Percentiles rank a stretch among this genome's conserved stretches.
Evolutionary conservation across 37 sponge, comb jelly and placozoan species (phyloP).

Genomic region (Petrosia ficiformis): DNA sequence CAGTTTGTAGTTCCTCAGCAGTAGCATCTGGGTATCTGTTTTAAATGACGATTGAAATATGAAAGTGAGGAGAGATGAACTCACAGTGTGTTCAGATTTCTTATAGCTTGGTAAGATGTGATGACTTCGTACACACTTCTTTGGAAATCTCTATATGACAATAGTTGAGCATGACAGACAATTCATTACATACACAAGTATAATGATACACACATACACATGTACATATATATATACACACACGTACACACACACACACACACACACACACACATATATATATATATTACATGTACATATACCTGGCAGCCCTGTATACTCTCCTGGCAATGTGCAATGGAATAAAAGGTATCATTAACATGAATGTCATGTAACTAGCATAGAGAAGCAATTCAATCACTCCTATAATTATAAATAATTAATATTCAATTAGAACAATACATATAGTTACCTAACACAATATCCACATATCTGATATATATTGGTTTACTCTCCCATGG

Average conservation of each 20-base stretch:
- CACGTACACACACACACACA: too few species aligned
- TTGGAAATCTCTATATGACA: conserved; percentile 67
- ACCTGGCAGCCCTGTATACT: conserved; percentile 86
- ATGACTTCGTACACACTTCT: conserved; percentile 86
- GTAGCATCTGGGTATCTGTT: conserved; percentile 89
- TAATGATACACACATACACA: neutral
- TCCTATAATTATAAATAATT: neutral
- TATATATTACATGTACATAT: neutral
- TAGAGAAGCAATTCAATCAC: conserved; percentile 53
- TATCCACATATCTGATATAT: conserved; percentile 84
- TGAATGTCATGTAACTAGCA: conserved; percentile 82
- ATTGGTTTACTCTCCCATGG: conserved; percentile 98
- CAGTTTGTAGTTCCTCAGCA: conserved; percentile 76
- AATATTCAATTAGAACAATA: neutral
- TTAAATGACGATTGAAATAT: neutral
- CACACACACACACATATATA: neutral
- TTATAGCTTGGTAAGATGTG: conserved; percentile 82
- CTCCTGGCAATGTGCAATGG: conserved; percentile 93
- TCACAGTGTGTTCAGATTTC: conserved; percentile 82
- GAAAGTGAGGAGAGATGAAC: conserved; percentile 1
- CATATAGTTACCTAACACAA: conserved; percentile 52
- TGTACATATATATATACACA: neutral
- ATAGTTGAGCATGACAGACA: too few species aligned
- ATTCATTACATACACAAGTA: too few species aligned
- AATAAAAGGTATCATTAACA: conserved; percentile 87